Evolutionary conservation across 1,140 invertebrate species (phyloP).

Genomic region (Artemia franciscana): DNA sequence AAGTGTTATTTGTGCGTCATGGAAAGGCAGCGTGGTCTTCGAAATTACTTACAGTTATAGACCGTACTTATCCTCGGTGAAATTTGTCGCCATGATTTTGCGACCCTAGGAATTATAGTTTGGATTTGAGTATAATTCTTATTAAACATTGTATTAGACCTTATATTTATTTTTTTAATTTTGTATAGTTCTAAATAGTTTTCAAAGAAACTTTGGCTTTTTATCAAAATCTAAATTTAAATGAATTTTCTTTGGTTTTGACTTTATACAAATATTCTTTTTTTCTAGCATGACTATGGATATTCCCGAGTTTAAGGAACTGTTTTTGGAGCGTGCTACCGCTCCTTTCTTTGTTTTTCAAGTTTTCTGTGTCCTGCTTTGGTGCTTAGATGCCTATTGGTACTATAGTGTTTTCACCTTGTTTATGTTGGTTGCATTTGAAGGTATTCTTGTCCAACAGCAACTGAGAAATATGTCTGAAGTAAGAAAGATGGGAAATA

Average conservation of each 20-base stretch:
- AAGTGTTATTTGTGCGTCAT: too few species aligned
- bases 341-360: slow-evolving; percentile 93
- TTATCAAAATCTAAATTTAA: too few species aligned
- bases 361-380: slow-evolving; percentile 89
- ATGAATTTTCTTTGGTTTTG: too few species aligned
- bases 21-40: too few species aligned
- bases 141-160: neutral
- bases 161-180: neutral
- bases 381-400: slow-evolving; percentile 98
- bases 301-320: slow-evolving; percentile 83
- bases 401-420: slow-evolving; percentile 95
- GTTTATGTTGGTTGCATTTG: slow-evolving; percentile 90
- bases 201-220: too few species aligned
- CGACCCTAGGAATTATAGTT: too few species aligned
- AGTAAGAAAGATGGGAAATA: slow-evolving; percentile 98
- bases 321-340: slow-evolving; percentile 91
- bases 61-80: too few species aligned
- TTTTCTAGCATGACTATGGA: slow-evolving; percentile 53
- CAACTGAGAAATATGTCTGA: slow-evolving; percentile 96
- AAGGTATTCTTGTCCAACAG: slow-evolving; percentile 93
- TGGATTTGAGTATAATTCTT: too few species aligned
- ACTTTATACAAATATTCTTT: slow-evolving; percentile 7
- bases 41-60: too few species aligned
- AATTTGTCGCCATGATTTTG: too few species aligned
- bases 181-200: slow-evolving; percentile 1